Conservation (phyloP, 1,140 invertebrate species). For the Dryas iulia region DNA sequence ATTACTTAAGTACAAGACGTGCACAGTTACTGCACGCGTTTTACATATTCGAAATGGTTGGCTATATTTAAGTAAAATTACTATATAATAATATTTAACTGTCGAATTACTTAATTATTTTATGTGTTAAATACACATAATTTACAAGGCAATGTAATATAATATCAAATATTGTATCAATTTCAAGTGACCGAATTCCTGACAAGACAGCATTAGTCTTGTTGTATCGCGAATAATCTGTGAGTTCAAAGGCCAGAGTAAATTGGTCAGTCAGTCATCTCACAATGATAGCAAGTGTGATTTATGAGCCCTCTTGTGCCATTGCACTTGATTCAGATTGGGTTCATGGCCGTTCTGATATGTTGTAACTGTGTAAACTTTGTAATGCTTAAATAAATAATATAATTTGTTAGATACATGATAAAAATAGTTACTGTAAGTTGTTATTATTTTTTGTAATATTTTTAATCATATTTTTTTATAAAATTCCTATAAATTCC, state of each 20-base stretch:
- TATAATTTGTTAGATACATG: neutral
- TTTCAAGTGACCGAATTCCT: neutral
- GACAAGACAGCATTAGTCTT: slow-evolving; percentile 18
- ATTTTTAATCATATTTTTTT: no score
- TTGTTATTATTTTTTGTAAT: neutral
- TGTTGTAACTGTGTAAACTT: neutral
- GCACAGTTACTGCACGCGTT: neutral
- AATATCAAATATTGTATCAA: neutral
- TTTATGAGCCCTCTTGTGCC: slow-evolving; percentile 65
- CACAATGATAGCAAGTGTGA: slow-evolving; percentile 69
- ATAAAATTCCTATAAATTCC: no score
- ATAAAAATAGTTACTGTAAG: neutral
- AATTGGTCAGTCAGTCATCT: slow-evolving; percentile 62
- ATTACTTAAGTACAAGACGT: neutral
- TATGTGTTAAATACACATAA: neutral
- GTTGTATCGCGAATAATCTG: slow-evolving; percentile 25
- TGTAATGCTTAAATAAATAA: neutral
- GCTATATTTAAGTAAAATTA: neutral
- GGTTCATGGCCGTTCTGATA: slow-evolving; percentile 62
- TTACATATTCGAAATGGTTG: neutral
- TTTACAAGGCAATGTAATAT: neutral
- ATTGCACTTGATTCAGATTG: slow-evolving; percentile 73
- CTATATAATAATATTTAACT: neutral
- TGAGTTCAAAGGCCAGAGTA: slow-evolving; percentile 52
- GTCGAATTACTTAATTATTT: no score